Evolutionary conservation across 2,113 vertebrate genomes (phyloP).

Genomic region (Hypomesus transpacificus): DNA sequence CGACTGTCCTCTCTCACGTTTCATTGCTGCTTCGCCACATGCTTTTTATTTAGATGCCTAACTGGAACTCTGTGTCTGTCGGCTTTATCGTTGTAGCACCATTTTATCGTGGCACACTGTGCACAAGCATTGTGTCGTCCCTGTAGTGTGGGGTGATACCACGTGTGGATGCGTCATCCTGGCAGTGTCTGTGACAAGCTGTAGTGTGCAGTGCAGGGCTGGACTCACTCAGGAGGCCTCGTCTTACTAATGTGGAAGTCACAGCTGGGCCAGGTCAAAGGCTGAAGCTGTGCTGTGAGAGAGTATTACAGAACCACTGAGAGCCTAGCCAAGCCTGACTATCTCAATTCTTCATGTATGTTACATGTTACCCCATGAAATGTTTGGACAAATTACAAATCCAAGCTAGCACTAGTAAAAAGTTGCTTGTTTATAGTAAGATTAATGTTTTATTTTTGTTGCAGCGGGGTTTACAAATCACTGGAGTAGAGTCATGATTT

Average conservation of each 20-base stretch:
- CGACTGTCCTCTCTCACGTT: slow-evolving; percentile 12
- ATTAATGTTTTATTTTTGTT: neutral
- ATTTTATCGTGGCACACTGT: neutral
- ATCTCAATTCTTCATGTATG: neutral
- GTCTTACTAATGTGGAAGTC: slow-evolving; percentile 32
- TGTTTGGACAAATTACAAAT: neutral
- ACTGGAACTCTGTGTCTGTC: too few relatives aligned
- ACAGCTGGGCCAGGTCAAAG: slow-evolving; percentile 41
- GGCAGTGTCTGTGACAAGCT: slow-evolving; percentile 37
- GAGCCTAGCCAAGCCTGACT: neutral
- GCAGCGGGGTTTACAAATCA: too few relatives aligned
- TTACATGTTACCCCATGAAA: neutral
- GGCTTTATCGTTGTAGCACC: too few relatives aligned
- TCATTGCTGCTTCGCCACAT: slow-evolving; percentile 21
- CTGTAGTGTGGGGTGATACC: slow-evolving; percentile 20
- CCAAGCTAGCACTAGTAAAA: neutral
- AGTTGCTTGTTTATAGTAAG: neutral
- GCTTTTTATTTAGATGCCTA: slow-evolving; percentile 27
- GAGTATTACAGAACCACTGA: slow-evolving; percentile 17
- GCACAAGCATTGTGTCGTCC: neutral
- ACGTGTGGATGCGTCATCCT: neutral
- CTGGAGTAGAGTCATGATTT: too few relatives aligned
- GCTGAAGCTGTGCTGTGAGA: slow-evolving; percentile 2
- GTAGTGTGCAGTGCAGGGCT: neutral
- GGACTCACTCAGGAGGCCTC: slow-evolving; percentile 26